A percentile compares a stretch with the other conserved stretches of the same genome.
Evolutionary conservation across 2,113 vertebrate genomes (phyloP).

Genomic region (Leuciscus idus): DNA sequence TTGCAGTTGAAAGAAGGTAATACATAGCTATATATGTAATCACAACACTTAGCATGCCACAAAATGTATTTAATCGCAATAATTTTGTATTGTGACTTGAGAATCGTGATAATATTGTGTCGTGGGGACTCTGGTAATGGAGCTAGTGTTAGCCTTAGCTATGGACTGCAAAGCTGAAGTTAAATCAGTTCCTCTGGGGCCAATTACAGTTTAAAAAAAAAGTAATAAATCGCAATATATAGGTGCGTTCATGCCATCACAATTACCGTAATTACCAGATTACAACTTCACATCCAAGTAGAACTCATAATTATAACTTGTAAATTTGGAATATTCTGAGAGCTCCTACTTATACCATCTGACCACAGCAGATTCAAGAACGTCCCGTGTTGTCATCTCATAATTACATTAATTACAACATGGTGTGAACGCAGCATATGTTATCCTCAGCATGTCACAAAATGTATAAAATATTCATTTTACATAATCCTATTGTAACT

Average conservation of each 20-base stretch:
- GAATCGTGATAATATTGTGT: neutral
- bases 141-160: neutral
- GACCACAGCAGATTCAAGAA: no score
- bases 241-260: no score
- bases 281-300: no score
- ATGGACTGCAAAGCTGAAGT: neutral
- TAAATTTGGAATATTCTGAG: no score
- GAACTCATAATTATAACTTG: no score
- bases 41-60: neutral
- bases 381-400: no score
- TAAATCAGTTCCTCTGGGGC: neutral
- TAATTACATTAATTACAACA: no score
- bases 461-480: neutral
- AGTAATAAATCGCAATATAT: no score
- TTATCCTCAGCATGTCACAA: neutral
- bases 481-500: no score
- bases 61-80: neutral
- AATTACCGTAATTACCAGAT: no score
- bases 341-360: no score
- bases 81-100: neutral
- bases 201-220: neutral
- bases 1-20: neutral
- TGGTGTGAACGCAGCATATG: neutral
- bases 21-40: neutral
- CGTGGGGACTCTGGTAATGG: neutral